phyloP scores from a whole-genome alignment of 1,140 invertebrate genomes.

The Aphelenchoides fujianensis region DNA sequence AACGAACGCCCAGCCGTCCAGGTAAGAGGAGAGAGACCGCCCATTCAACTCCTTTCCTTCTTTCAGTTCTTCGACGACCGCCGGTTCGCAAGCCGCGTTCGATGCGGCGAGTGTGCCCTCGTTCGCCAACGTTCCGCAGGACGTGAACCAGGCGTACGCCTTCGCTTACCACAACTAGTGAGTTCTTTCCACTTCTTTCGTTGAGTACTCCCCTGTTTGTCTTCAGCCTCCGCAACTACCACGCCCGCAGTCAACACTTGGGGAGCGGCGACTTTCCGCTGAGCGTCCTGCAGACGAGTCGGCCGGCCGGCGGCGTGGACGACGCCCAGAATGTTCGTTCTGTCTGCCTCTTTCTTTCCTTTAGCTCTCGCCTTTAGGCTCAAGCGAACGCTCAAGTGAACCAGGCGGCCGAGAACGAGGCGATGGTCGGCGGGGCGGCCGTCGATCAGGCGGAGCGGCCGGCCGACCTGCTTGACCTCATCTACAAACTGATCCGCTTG shows the following conservation, averaged over 20 bases:
- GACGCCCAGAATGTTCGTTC: neutral
- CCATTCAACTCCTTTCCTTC: constrained; percentile 1
- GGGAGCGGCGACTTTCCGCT: neutral
- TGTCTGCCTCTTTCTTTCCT: neutral
- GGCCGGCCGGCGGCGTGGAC: neutral
- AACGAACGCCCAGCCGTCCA: neutral
- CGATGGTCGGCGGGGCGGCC: neutral
- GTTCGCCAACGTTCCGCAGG: neutral
- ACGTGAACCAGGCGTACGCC: constrained; percentile 16
- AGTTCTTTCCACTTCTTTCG: no score
- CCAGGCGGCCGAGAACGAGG: neutral
- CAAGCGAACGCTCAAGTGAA: neutral
- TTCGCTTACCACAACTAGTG: constrained; percentile 18
- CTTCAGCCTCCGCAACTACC: constrained; percentile 13
- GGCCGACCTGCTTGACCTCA: constrained; percentile 14
- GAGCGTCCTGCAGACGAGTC: neutral
- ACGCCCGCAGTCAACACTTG: neutral
- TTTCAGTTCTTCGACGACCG: constrained; percentile 10
- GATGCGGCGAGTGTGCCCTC: neutral
- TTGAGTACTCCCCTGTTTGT: no score
- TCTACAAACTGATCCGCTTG: constrained; percentile 25
- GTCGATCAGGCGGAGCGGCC: constrained; percentile 8
- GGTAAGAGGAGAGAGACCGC: neutral
- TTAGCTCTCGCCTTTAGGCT: neutral
- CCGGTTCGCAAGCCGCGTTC: neutral